Evolutionary conservation across 2,797 vertebrate genomes (phyloP).

Genomic region (Cottoperca gobio): DNA sequence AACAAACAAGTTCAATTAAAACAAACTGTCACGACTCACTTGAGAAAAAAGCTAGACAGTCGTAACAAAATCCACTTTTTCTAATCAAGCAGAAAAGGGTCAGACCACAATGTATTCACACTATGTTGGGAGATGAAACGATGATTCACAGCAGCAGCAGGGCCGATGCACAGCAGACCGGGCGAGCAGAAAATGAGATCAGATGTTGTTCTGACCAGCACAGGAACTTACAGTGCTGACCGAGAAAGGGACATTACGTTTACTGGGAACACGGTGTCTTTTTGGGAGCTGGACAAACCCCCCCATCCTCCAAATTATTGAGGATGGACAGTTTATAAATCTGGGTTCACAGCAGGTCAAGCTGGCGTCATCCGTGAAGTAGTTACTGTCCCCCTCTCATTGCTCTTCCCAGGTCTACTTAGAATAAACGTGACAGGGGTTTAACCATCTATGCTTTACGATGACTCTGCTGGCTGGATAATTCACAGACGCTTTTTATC

Average conservation of each 20-base stretch:
- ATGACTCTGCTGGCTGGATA: not conserved
- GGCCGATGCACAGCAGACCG: not conserved
- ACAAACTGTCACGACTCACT: conserved; percentile 14
- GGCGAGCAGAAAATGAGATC: conserved; percentile 26
- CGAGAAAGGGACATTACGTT: conserved; percentile 16
- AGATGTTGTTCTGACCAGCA: conserved; percentile 37
- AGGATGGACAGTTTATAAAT: conserved; percentile 16
- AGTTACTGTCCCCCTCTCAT: conserved; percentile 10
- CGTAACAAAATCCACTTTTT: conserved; percentile 5
- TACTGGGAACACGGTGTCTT: conserved; percentile 46
- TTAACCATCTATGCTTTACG: not conserved
- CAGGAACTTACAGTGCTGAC: conserved; percentile 26
- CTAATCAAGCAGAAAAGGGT: conserved; percentile 9
- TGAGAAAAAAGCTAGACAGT: not conserved
- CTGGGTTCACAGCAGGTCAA: not conserved
- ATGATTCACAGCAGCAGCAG: conserved; percentile 32
- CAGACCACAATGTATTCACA: conserved; percentile 27
- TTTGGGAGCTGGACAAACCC: conserved; percentile 25
- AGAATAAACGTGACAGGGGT: not conserved
- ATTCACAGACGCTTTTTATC: not conserved
- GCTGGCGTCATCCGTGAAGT: conserved; percentile 3
- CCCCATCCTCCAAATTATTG: conserved; percentile 11
- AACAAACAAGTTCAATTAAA: conserved; percentile 9
- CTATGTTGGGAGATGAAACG: conserved; percentile 27
- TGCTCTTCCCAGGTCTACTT: not conserved